Evolutionary conservation across 2,888 invertebrate species (phyloP), one percentile per base, ranked within the genome.

Genomic region (Parascotia fuliginaria): DNA sequence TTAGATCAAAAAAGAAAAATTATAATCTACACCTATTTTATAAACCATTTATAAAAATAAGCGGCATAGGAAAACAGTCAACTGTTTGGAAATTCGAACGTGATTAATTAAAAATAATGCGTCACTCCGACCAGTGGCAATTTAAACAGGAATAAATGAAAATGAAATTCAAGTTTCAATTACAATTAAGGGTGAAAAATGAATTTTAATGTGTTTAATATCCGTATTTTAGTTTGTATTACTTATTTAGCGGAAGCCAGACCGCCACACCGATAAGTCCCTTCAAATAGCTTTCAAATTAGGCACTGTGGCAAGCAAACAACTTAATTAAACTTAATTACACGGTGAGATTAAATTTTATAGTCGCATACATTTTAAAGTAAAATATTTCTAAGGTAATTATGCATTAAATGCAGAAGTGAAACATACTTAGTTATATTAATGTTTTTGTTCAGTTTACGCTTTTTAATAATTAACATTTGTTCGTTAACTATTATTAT

Each of bases 71-170:
- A 71, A 77, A 67, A 65, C 69, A 75, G 70, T 71, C 73, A 67
- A 74, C 54, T 49, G 43, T 46, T 67, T 46, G 50, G 49, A 56
- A 56, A 60, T 60, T 51, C 64, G 72, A 74, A 75, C 70, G 74
- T 70, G 77, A 68, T 85, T 87, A 85, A 87, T 86, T 85, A 83
- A 83, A 85, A 83, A 81, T 79, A 81, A 82, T 81, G 54, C 63
- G 61, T 74, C 72, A 70, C 73, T 73, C 66, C 59, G 45, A 57
- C 70, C 67, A 58, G 59, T 66, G 67, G 73, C 77, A 83, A 85
- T 85, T 84, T 80, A 83, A 84, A 77, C 65, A 55, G 74, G 72
- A 79, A 79, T 81, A 81, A 81, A 77, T 73, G 78, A 79, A 73
- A 79, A 78, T 71, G 71, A 74, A 77, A 73, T 77, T 73, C 66